These are phyloP conservation scores for Eupsilia transversa DNA, from an alignment of 2,888 invertebrate species.

Conservation along the genomic window DNA sequence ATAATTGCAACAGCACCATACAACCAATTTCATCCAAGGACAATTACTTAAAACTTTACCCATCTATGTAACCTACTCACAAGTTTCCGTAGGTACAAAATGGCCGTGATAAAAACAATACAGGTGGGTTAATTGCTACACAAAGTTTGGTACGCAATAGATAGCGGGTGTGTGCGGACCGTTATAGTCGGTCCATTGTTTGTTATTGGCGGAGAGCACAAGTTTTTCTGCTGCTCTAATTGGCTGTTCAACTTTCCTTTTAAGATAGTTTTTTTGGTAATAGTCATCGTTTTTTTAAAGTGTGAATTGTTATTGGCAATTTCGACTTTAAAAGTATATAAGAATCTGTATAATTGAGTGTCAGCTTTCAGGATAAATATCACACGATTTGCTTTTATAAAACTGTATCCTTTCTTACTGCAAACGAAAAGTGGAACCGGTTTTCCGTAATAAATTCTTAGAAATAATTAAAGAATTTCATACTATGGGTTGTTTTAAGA, in stretches of 20 bases:
- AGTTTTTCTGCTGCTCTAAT: conserved; percentile 26
- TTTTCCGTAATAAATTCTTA: background rate
- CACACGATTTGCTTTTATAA: background rate
- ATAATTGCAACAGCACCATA: background rate
- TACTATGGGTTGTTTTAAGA: too few species aligned
- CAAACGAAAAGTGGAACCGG: background rate
- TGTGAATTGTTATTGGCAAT: background rate
- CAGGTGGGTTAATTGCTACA: conserved; percentile 44
- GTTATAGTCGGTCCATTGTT: conserved; percentile 26
- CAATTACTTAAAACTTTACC: conserved; percentile 4
- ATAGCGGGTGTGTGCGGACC: conserved; percentile 21
- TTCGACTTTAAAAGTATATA: background rate
- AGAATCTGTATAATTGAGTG: background rate
- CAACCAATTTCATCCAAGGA: background rate
- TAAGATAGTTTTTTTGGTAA: background rate
- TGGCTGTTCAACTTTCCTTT: background rate
- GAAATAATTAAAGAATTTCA: background rate
- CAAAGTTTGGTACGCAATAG: conserved; percentile 38
- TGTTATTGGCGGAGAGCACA: conserved; percentile 15
- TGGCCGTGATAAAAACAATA: conserved; percentile 43
- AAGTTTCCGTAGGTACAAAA: conserved; percentile 15
- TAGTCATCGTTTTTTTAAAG: background rate
- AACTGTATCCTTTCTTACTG: background rate
- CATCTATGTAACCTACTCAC: background rate
- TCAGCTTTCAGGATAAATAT: background rate